phyloP scores from a whole-genome alignment of 2,797 vertebrate genomes.

The Eidolon dupreanum region DNA sequence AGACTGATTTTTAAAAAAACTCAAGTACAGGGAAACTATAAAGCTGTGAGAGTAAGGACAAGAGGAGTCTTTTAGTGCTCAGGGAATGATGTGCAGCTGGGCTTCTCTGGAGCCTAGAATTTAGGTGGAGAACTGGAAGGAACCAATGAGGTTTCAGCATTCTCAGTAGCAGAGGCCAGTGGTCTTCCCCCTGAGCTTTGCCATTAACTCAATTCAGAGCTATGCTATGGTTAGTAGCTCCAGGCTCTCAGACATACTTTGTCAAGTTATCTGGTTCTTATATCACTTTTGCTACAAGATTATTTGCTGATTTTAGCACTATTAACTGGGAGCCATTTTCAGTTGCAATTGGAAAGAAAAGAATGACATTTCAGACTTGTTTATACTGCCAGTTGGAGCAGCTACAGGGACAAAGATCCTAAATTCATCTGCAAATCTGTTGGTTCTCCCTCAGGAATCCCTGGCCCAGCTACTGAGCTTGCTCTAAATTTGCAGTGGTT shows the following conservation, averaged over 20 bases:
- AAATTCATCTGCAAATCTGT: not conserved
- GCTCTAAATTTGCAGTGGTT: not conserved
- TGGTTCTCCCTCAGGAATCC: not conserved
- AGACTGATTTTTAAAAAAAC: not conserved
- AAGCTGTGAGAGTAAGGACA: not conserved
- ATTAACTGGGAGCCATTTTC: not conserved
- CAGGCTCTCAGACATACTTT: not conserved
- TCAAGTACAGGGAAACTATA: not conserved
- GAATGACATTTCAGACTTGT: not conserved
- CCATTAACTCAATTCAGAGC: not conserved
- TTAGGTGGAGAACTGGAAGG: not conserved
- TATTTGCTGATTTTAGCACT: conserved; percentile 37
- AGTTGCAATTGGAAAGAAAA: conserved; percentile 26
- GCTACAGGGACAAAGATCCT: not conserved
- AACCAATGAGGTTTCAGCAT: not conserved
- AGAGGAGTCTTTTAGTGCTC: not conserved
- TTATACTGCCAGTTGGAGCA: not conserved
- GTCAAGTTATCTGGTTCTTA: not conserved
- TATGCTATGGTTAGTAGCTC: not conserved
- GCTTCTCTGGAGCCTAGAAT: not conserved
- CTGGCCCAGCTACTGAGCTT: not conserved
- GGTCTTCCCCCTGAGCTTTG: not conserved
- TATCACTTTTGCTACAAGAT: conserved; percentile 2
- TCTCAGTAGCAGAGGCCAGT: not conserved
- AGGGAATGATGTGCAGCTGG: not conserved